Evolutionary conservation across 2,113 vertebrate species (phyloP), one percentile per base, ranked within the genome.

Genomic region (Nothoprocta pentlandii): DNA sequence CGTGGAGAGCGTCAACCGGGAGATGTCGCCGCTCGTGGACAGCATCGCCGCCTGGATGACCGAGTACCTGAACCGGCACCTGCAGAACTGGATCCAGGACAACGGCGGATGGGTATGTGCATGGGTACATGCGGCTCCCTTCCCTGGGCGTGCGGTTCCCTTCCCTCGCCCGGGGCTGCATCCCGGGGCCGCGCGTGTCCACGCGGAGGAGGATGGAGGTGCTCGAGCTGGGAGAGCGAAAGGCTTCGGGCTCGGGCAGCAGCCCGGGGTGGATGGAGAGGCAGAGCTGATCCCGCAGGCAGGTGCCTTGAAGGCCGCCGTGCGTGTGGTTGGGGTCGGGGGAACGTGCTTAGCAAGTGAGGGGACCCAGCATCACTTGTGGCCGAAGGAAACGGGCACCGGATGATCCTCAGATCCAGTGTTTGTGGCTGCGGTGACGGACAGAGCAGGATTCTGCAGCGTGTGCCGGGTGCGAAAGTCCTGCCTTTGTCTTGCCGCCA

Each of bases 41-140:
- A 98, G 80, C 98, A 99, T 99, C 54, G 99, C 98, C 10, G 88
- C 98, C 94, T 99, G 99, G 99, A 99, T 99, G 99, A 99, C 99
- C 1, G 99, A 99, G 94, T 99, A 99, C 98, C 98, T 99, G 97
- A 99, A 99, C 95, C 98, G 98, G 89, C 98, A 99, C 87, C 98
- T 99, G 87, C 98, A 98, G 98, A 98, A 97, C 97, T 99, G 99
- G 99, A 99, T 99, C 98, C 98, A 99, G 95, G 99, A 99, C 95
- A 99, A 99, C 92, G 99, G 99, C 97, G 99, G 99, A 98, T 99
- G 99, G 99, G 99, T 99, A 98, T 58, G 98, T 98, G 51, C 71
- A 21, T 39, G 7, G 36, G 20, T 49, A 69, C 62, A 16, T 0
- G 0, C 34, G 53, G 41, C 51, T n/a, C 6, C 34, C 85, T 96